Percentiles rank a stretch among this genome's conserved stretches.
Evolutionary conservation across 2,888 invertebrate species (phyloP).

Genomic region (Tanypteryx hageni): DNA sequence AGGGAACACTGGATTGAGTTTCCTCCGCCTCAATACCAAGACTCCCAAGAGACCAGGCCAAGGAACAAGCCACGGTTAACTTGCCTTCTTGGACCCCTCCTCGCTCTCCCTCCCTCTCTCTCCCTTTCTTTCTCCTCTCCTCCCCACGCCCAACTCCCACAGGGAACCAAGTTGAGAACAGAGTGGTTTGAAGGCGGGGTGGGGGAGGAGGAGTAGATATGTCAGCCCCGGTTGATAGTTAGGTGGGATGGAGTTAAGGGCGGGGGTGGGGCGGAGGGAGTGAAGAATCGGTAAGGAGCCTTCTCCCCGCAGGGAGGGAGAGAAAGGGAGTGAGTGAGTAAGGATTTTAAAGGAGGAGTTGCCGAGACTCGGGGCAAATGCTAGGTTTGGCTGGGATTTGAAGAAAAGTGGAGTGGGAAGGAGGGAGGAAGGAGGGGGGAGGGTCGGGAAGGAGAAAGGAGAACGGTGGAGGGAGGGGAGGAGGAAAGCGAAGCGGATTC

Average conservation of each 20-base stretch:
- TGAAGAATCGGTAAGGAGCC: too few species aligned
- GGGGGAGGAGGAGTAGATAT: too few species aligned
- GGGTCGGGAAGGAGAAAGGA: constrained; percentile 65
- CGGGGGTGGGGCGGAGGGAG: too few species aligned
- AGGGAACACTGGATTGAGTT: too few species aligned
- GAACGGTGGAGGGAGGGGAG: constrained; percentile 65
- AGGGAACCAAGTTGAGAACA: constrained; percentile 27
- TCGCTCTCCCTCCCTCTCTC: neutral
- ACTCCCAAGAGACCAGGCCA: neutral
- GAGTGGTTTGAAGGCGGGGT: constrained; percentile 29
- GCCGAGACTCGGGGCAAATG: constrained; percentile 50
- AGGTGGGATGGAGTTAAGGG: too few species aligned
- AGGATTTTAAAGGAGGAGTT: constrained; percentile 70
- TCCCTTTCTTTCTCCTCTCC: neutral
- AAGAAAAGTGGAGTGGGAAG: constrained; percentile 55
- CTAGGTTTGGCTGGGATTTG: constrained; percentile 22
- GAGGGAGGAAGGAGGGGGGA: constrained; percentile 68
- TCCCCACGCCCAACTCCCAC: neutral
- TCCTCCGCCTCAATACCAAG: constrained; percentile 25
- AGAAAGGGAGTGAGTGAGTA: constrained; percentile 64
- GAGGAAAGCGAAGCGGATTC: constrained; percentile 53
- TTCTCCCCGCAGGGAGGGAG: too few species aligned
- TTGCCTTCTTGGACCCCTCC: neutral
- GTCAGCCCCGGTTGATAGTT: constrained; percentile 68
- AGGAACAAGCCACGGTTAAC: constrained; percentile 44